Percentiles rank a stretch among this genome's conserved stretches.
These are phyloP conservation scores for Alviniconcha marisindica DNA, from an alignment of 1,140 invertebrate species.

Conservation along the genomic window DNA sequence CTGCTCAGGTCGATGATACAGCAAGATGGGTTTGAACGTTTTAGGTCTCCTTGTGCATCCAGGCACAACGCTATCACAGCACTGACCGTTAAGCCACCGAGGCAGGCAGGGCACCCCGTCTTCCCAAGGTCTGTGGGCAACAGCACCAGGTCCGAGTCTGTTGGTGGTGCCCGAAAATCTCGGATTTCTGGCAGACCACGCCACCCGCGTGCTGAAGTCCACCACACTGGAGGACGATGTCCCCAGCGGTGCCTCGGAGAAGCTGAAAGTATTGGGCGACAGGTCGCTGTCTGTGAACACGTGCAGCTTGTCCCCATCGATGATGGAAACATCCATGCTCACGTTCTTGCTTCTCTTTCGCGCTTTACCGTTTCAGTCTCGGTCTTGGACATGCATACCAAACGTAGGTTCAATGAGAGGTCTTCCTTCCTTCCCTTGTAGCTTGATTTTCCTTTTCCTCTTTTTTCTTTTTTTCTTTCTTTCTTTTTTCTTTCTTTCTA, in stretches of 20 bases:
- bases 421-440: background rate
- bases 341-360: background rate
- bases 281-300: constrained; percentile 19
- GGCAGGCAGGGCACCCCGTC: background rate
- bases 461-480: background rate
- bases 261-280: constrained; percentile 37
- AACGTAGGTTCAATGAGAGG: background rate
- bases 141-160: background rate
- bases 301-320: background rate
- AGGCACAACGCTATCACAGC: background rate
- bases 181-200: constrained; percentile 29
- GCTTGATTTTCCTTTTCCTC: background rate
- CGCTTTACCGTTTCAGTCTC: background rate
- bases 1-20: constrained; percentile 31
- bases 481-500: background rate
- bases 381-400: background rate
- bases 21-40: constrained; percentile 39
- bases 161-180: background rate
- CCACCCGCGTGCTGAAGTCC: constrained; percentile 38
- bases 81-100: background rate
- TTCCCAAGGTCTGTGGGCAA: constrained; percentile 1
- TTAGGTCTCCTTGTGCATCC: constrained; percentile 1
- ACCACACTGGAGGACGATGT: constrained; percentile 31
- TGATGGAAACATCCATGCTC: background rate
- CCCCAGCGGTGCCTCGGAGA: constrained; percentile 24